phyloP scores from a whole-genome alignment of 1,140 invertebrate genomes.

The Colletes latitarsis region DNA sequence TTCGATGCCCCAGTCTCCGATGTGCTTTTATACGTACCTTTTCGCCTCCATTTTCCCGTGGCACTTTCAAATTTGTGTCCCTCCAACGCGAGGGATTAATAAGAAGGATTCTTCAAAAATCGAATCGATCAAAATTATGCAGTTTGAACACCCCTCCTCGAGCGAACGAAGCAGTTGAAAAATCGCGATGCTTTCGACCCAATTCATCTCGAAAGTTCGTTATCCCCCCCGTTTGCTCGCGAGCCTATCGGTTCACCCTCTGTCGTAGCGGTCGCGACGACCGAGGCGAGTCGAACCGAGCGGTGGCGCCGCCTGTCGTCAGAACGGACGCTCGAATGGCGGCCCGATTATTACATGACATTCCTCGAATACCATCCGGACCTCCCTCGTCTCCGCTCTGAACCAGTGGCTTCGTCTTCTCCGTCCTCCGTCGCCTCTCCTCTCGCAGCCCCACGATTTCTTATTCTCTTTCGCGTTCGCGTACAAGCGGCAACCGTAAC shows the following conservation, averaged over 20 bases:
- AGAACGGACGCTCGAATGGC: constrained; percentile 65
- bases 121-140: no score
- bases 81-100: no score
- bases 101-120: no score
- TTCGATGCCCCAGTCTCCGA: no score
- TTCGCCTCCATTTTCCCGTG: no score
- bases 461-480: constrained; percentile 26
- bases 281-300: constrained; percentile 55
- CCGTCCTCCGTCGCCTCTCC: constrained; percentile 34
- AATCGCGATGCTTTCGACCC: not conserved
- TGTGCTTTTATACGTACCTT: no score
- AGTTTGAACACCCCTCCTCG: not conserved
- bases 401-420: constrained; percentile 40
- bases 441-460: constrained; percentile 41
- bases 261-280: not conserved
- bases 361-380: constrained; percentile 78
- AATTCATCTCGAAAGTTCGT: constrained; percentile 10
- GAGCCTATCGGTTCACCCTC: constrained; percentile 9
- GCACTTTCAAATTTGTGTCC: no score
- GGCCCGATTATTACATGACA: constrained; percentile 80
- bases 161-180: not conserved
- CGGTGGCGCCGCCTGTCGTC: constrained; percentile 75
- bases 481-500: constrained; percentile 25
- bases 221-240: not conserved
- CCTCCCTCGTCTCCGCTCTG: constrained; percentile 64